A percentile compares a stretch with the other conserved stretches of the same genome.
Evolutionary conservation across 2,888 invertebrate genomes (phyloP).

Genomic region (Micoletzkya japonica): DNA sequence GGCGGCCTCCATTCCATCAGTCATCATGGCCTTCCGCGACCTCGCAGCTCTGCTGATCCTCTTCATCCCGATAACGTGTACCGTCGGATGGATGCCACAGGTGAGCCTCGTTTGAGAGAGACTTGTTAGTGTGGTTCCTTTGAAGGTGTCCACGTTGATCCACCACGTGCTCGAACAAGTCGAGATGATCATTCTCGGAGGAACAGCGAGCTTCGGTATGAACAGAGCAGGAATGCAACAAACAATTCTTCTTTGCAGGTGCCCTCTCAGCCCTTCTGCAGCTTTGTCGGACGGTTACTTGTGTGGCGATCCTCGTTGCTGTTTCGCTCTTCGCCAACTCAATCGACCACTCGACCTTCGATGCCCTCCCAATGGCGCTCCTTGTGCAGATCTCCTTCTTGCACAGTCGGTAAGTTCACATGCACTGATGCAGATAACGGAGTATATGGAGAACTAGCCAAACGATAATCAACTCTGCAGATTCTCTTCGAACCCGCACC

Average conservation of each 20-base stretch:
- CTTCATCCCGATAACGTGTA: constrained; percentile 90
- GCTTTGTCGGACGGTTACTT: constrained; percentile 31
- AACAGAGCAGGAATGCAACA: neutral
- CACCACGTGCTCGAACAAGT: constrained; percentile 93
- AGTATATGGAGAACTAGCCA: too few relatives aligned
- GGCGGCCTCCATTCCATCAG: constrained; percentile 16
- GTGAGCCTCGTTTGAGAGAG: too few relatives aligned
- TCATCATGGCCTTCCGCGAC: constrained; percentile 48
- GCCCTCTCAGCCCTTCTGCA: constrained; percentile 36
- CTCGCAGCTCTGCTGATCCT: constrained; percentile 73
- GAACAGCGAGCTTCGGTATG: constrained; percentile 75
- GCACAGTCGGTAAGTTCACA: constrained; percentile 25
- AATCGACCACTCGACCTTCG: constrained; percentile 24
- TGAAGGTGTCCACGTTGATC: constrained; percentile 84
- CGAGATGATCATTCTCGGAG: constrained; percentile 71
- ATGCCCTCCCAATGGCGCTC: constrained; percentile 13
- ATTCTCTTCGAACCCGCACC: constrained; percentile 46
- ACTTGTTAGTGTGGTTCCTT: too few relatives aligned
- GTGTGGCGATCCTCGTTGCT: constrained; percentile 32
- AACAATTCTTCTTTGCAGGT: constrained; percentile 15
- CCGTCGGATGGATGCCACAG: constrained; percentile 90
- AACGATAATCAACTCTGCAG: too few relatives aligned
- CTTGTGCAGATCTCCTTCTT: constrained; percentile 24
- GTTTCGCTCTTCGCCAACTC: constrained; percentile 34
- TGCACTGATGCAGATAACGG: too few relatives aligned